A percentile compares a stretch with the other conserved stretches of the same genome.
Conservation (phyloP, 2,888 invertebrate species). For the Mylabris sibirica region DNA sequence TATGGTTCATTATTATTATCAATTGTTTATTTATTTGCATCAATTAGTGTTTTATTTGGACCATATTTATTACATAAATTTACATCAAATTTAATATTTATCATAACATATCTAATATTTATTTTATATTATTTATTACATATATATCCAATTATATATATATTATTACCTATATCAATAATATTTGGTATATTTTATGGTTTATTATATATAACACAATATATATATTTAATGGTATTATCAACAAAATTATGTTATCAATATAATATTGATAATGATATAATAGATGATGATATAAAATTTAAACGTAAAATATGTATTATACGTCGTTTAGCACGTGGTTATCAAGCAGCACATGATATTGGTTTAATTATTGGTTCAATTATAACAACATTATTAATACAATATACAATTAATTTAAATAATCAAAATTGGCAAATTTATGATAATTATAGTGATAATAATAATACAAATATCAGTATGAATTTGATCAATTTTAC, state of each 20-base stretch:
- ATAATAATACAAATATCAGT: neutral
- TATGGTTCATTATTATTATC: constrained; percentile 71
- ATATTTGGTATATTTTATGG: constrained; percentile 68
- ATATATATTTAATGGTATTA: constrained; percentile 61
- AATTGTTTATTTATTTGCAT: constrained; percentile 68
- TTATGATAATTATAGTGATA: neutral
- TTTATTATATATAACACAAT: constrained; percentile 51
- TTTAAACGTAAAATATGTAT: constrained; percentile 53
- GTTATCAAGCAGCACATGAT: constrained; percentile 67
- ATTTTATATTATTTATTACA: constrained; percentile 70
- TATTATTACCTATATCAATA: constrained; percentile 65
- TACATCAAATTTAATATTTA: constrained; percentile 64
- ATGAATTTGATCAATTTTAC: neutral
- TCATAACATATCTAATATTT: constrained; percentile 66
- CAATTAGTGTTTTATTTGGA: constrained; percentile 65
- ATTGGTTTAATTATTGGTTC: constrained; percentile 67
- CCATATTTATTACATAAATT: constrained; percentile 65
- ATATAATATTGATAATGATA: neutral
- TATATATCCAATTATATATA: constrained; percentile 64
- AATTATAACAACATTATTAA: constrained; percentile 61
- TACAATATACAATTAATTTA: constrained; percentile 50
- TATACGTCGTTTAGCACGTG: constrained; percentile 64
- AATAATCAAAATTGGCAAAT: constrained; percentile 15
- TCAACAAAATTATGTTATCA: constrained; percentile 57
- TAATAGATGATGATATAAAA: constrained; percentile 53